Evolutionary conservation across 2,888 invertebrate genomes (phyloP).

Genomic region (Temnothorax rugatulus): DNA sequence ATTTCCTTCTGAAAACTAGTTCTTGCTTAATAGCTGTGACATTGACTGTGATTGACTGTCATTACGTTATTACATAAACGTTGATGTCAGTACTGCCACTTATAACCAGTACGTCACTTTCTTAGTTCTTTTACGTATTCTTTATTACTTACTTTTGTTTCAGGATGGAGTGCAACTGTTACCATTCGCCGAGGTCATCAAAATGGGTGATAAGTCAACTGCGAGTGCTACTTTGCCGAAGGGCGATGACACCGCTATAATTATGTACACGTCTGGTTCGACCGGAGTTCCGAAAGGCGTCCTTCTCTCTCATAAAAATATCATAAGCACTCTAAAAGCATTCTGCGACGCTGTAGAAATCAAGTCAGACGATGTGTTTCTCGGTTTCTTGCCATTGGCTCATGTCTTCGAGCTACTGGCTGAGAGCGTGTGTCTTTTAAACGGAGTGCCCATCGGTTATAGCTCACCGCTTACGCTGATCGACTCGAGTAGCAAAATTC

Average conservation of each 20-base stretch:
- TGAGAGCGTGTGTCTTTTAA: constrained; percentile 94
- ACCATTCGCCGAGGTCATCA: constrained; percentile 91
- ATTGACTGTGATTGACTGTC: constrained; percentile 26
- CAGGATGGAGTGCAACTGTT: constrained; percentile 90
- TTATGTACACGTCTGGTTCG: constrained; percentile 99
- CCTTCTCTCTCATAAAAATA: constrained; percentile 93
- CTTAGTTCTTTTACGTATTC: not conserved
- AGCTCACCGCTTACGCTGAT: constrained; percentile 98
- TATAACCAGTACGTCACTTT: not conserved
- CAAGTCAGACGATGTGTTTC: constrained; percentile 92
- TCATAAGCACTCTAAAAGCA: constrained; percentile 92
- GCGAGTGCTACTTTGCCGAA: constrained; percentile 87
- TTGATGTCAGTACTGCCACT: constrained; percentile 6
- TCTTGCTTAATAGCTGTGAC: not conserved
- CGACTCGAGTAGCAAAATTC: constrained; percentile 97
- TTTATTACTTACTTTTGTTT: constrained; percentile 13
- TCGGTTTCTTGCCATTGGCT: constrained; percentile 98
- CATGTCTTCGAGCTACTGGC: constrained; percentile 98
- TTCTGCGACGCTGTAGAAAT: constrained; percentile 93
- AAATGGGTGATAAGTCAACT: constrained; percentile 86
- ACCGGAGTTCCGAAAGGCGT: constrained; percentile 98
- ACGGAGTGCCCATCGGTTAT: constrained; percentile 97
- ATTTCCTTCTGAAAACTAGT: not conserved
- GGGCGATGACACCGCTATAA: constrained; percentile 95
- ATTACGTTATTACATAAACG: constrained; percentile 36